phyloP scores from a whole-genome alignment of 1,140 invertebrate species.

The Drosophila novamexicana region DNA sequence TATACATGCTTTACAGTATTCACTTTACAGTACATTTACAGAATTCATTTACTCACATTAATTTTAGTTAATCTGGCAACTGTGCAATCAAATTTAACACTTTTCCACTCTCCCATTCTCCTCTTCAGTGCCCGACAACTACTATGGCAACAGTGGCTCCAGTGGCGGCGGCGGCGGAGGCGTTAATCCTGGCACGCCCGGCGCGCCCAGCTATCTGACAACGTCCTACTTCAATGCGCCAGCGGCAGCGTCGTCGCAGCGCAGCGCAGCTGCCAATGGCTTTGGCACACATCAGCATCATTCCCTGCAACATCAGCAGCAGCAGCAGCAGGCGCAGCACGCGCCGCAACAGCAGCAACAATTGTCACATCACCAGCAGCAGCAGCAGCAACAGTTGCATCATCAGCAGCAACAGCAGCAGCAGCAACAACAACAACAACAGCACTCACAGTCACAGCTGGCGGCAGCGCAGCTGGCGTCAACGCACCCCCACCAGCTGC shows the following conservation, averaged over 20 bases:
- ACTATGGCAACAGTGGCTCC: constrained; percentile 67
- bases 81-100: not conserved
- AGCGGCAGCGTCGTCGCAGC: constrained; percentile 72
- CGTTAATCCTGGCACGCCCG: constrained; percentile 52
- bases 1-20: not conserved
- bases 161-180: constrained; percentile 51
- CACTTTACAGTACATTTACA: not conserved
- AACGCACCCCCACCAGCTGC: constrained; percentile 85
- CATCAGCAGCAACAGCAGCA: constrained; percentile 67
- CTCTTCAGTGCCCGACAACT: constrained; percentile 77
- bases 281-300: constrained; percentile 68
- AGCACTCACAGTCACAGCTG: constrained; percentile 61
- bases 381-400: constrained; percentile 46
- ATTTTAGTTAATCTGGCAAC: no score
- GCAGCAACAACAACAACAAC: constrained; percentile 82
- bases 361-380: constrained; percentile 85
- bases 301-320: constrained; percentile 80
- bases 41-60: not conserved
- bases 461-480: constrained; percentile 83
- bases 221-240: constrained; percentile 81
- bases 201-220: constrained; percentile 67
- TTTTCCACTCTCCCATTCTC: not conserved
- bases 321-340: constrained; percentile 65
- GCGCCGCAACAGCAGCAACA: constrained; percentile 61
- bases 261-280: constrained; percentile 58